phyloP scores from a whole-genome alignment of 1,140 invertebrate genomes.

The Drosophila littoralis region DNA sequence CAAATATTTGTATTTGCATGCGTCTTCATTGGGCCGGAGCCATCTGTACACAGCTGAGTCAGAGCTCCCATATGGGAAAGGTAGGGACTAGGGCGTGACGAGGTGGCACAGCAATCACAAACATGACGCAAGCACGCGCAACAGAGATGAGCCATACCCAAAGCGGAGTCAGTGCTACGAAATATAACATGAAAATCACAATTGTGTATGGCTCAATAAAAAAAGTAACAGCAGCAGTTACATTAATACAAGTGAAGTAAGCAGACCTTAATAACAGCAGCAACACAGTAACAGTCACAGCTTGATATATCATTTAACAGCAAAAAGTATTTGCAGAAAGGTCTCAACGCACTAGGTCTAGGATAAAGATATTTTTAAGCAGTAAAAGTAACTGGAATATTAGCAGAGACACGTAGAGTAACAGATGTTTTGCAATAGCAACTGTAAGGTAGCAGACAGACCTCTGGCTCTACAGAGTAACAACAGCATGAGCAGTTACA shows the following conservation, averaged over 20 bases:
- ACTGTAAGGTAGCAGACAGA: no score
- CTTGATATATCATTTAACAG: not conserved
- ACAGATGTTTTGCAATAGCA: not conserved
- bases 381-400: not conserved
- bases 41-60: slow-evolving; percentile 38
- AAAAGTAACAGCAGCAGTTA: not conserved
- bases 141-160: slow-evolving; percentile 9
- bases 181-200: not conserved
- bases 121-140: slow-evolving; percentile 41
- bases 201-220: not conserved
- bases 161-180: not conserved
- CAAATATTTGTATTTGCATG: slow-evolving; percentile 81
- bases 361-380: not conserved
- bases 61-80: not conserved
- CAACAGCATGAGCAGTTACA: slow-evolving; percentile 1
- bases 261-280: no score
- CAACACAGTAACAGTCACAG: not conserved
- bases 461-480: no score
- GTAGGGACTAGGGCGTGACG: not conserved
- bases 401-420: not conserved
- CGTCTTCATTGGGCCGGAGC: slow-evolving; percentile 61
- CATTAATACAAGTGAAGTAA: no score
- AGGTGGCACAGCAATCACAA: slow-evolving; percentile 8
- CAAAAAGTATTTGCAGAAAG: no score
- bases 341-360: no score